phyloP scores from a whole-genome alignment of 2,797 vertebrate genomes.

The Carcharodon carcharias region DNA sequence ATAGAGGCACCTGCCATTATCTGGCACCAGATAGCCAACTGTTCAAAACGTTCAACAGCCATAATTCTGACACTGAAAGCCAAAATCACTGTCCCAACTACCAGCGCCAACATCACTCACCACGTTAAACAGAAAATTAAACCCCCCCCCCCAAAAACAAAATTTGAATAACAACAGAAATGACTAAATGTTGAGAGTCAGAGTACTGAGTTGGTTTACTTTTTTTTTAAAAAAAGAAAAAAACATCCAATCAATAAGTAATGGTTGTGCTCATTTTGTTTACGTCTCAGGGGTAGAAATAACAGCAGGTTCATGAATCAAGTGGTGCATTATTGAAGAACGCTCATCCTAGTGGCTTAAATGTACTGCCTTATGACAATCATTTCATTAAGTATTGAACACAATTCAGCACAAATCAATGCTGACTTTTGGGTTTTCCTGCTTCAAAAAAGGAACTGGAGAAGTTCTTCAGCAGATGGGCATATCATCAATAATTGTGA shows the following conservation, averaged over 20 bases:
- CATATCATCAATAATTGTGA: neutral
- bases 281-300: neutral
- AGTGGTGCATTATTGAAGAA: neutral
- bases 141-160: neutral
- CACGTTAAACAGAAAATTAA: neutral
- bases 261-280: neutral
- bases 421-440: neutral
- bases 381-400: conserved; percentile 17
- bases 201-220: neutral
- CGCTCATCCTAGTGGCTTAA: neutral
- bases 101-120: neutral
- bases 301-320: neutral
- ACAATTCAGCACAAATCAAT: neutral
- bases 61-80: neutral
- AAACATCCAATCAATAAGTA: neutral
- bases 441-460: neutral
- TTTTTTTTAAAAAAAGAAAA: neutral
- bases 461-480: neutral
- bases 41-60: neutral
- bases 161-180: neutral
- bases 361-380: neutral
- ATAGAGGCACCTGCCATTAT: no score
- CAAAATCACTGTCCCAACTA: neutral
- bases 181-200: neutral
- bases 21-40: neutral